These are phyloP conservation scores for Phalera bucephala DNA, from an alignment of 2,888 invertebrate species.

Conservation along the genomic window DNA sequence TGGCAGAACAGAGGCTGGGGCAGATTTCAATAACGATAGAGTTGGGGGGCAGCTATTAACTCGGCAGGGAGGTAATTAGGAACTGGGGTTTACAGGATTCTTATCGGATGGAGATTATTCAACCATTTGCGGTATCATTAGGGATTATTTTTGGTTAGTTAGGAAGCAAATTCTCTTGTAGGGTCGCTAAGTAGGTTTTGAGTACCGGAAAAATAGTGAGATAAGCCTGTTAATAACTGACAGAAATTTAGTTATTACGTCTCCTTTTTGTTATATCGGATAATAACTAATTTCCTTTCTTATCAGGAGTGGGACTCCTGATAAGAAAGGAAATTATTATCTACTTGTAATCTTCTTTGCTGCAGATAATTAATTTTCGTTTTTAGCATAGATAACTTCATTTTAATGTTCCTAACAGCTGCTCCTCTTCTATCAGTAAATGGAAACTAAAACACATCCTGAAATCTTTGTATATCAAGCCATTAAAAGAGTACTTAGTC, in stretches of 20 bases:
- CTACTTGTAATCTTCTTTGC: too few relatives aligned
- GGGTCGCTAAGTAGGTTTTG: too few relatives aligned
- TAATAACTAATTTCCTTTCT: too few relatives aligned
- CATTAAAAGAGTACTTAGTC: constrained; percentile 10
- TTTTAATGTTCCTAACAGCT: not conserved
- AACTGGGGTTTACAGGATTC: constrained; percentile 12
- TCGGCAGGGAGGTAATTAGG: constrained; percentile 31
- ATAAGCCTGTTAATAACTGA: too few relatives aligned
- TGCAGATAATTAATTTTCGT: too few relatives aligned
- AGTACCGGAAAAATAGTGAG: too few relatives aligned
- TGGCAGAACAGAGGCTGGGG: not conserved
- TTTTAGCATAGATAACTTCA: not conserved
- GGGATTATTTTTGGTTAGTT: constrained; percentile 5
- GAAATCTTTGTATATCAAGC: constrained; percentile 9
- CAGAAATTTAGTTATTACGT: too few relatives aligned
- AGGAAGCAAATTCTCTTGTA: constrained; percentile 7
- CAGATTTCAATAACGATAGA: constrained; percentile 21
- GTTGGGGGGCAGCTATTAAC: constrained; percentile 17
- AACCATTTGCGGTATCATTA: constrained; percentile 20
- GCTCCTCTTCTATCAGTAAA: constrained; percentile 1
- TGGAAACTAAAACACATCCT: constrained; percentile 7
- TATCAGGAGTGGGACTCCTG: too few relatives aligned
- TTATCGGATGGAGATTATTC: constrained; percentile 28
- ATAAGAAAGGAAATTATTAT: too few relatives aligned
- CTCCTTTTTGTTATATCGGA: too few relatives aligned